phyloP scores from a whole-genome alignment of 2,888 invertebrate species.

The Melanchra persicariae region DNA sequence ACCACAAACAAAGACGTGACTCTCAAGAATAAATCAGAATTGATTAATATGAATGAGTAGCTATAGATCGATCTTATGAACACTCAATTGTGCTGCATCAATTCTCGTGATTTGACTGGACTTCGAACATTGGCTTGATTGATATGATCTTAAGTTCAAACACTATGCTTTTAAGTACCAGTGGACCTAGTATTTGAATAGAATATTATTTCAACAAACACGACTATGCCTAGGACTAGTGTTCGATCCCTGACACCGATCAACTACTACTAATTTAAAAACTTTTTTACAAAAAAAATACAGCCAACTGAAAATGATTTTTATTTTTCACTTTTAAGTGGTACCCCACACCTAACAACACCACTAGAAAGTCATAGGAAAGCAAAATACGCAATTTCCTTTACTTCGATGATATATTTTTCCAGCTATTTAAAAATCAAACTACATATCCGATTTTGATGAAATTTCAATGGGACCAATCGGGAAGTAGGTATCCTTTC shows the following conservation, averaged over 20 bases:
- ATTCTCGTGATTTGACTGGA: slow-evolving; percentile 34
- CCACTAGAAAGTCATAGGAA: no score
- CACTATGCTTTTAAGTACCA: not conserved
- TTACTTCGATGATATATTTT: no score
- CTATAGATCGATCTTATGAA: slow-evolving; percentile 7
- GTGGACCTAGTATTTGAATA: not conserved
- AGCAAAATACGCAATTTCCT: no score
- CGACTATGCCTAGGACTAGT: not conserved
- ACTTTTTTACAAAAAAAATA: no score
- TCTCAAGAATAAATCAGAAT: not conserved
- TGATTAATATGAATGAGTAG: not conserved
- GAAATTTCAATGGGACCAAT: no score
- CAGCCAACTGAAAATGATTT: no score
- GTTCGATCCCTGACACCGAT: not conserved
- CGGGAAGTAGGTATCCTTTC: no score
- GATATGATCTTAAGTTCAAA: slow-evolving; percentile 49
- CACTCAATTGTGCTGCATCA: slow-evolving; percentile 45
- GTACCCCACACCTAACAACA: no score
- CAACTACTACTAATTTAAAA: no score
- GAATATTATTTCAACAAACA: not conserved
- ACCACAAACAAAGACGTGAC: not conserved
- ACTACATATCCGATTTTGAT: no score
- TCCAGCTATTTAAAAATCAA: no score
- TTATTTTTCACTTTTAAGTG: no score
- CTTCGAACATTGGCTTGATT: slow-evolving; percentile 42